phyloP scores from a whole-genome alignment of 1,140 invertebrate species.

The Plutomurus gul region DNA sequence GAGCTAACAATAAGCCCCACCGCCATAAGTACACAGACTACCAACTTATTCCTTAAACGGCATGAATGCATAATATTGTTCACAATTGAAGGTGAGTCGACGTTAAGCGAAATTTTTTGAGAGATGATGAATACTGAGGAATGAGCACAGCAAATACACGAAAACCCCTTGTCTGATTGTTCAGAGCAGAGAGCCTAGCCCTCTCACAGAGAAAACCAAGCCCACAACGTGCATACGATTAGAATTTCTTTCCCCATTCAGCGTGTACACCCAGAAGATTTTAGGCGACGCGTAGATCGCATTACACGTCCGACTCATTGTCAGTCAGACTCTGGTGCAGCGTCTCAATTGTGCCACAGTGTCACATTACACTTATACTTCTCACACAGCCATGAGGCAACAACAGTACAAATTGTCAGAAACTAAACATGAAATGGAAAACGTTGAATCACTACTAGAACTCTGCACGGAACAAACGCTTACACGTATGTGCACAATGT shows the following conservation, averaged over 20 bases:
- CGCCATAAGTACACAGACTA: no score
- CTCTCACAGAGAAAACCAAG: no score
- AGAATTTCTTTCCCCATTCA: no score
- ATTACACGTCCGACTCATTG: not conserved
- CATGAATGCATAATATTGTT: not conserved
- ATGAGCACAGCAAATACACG: not conserved
- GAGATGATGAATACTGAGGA: not conserved
- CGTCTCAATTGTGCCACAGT: conserved; percentile 18
- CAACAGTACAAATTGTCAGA: not conserved
- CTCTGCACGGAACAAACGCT: no score
- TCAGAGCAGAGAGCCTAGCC: no score
- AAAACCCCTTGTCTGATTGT: no score
- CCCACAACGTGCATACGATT: no score
- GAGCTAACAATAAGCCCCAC: no score
- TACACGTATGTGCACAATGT: no score
- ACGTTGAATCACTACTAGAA: no score
- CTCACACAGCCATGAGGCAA: not conserved
- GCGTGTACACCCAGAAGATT: no score
- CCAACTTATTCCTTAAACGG: no score
- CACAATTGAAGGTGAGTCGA: not conserved
- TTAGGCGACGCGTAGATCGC: not conserved
- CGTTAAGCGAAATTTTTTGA: not conserved
- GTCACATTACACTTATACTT: conserved; percentile 14
- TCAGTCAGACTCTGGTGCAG: not conserved
- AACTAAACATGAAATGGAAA: not conserved